Evolutionary conservation across 2,888 invertebrate genomes (phyloP).

Genomic region (Mechanitis messenoides): DNA sequence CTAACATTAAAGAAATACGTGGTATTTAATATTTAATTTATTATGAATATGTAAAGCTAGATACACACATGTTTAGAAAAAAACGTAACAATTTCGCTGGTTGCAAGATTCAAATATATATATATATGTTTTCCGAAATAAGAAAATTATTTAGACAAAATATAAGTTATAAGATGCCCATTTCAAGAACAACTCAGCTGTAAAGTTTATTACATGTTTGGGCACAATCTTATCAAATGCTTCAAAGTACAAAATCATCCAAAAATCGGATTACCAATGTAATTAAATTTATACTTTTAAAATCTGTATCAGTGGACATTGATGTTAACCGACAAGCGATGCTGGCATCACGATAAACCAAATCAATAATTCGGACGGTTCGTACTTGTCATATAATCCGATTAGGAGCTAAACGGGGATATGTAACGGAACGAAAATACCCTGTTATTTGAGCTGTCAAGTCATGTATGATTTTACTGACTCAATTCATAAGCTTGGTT

Average conservation of each 20-base stretch:
- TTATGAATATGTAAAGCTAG: too few species aligned
- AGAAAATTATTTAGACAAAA: not conserved
- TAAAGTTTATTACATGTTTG: too few species aligned
- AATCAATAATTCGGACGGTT: slow-evolving; percentile 57
- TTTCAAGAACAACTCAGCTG: too few species aligned
- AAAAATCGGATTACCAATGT: slow-evolving; percentile 30
- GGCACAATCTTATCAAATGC: slow-evolving; percentile 15
- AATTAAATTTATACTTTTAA: slow-evolving; percentile 28
- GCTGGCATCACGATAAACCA: slow-evolving; percentile 54
- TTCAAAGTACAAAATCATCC: slow-evolving; percentile 23
- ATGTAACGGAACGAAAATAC: slow-evolving; percentile 43
- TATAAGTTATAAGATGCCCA: too few species aligned
- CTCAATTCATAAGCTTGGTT: slow-evolving; percentile 28
- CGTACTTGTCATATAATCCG: slow-evolving; percentile 55
- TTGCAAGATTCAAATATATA: too few species aligned
- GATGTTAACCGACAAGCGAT: slow-evolving; percentile 28
- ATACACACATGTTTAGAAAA: too few species aligned
- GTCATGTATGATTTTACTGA: slow-evolving; percentile 30
- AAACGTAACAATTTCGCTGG: too few species aligned
- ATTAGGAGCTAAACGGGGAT: slow-evolving; percentile 60
- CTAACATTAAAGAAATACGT: not conserved
- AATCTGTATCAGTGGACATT: slow-evolving; percentile 18
- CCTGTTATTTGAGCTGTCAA: slow-evolving; percentile 33
- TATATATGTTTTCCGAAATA: too few species aligned
- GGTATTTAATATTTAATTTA: not conserved